Percentiles rank a stretch among this genome's conserved stretches.
phyloP scores from a whole-genome alignment of 2,797 vertebrate species.

The Protonibea diacanthus region DNA sequence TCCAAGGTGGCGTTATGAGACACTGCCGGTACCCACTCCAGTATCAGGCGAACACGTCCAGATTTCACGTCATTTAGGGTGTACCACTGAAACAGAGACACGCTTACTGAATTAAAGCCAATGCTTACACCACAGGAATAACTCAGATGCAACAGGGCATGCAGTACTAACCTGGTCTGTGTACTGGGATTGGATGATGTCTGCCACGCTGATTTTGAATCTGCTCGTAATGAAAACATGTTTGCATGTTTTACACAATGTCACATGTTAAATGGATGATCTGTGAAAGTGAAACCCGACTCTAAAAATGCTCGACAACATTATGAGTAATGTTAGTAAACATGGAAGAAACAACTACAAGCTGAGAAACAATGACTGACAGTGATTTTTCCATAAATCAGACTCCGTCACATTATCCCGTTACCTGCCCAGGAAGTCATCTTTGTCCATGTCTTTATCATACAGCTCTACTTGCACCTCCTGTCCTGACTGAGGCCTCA shows the following conservation, averaged over 20 bases:
- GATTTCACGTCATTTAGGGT: constrained; percentile 89
- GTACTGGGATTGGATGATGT: constrained; percentile 84
- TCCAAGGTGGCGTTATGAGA: constrained; percentile 82
- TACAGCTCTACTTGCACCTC: constrained; percentile 89
- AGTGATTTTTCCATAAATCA: background rate
- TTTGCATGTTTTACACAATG: constrained; percentile 1
- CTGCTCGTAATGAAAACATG: constrained; percentile 72
- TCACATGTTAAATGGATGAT: background rate
- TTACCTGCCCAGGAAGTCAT: constrained; percentile 95
- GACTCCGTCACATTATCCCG: background rate
- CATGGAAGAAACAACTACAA: background rate
- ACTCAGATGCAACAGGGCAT: background rate
- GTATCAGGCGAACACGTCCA: constrained; percentile 88
- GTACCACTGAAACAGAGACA: constrained; percentile 86
- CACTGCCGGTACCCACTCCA: constrained; percentile 87
- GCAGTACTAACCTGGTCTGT: constrained; percentile 85
- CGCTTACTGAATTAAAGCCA: constrained; percentile 11
- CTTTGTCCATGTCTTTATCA: constrained; percentile 93
- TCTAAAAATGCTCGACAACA: background rate
- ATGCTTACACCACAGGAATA: background rate
- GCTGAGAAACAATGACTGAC: background rate
- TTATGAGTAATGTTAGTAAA: background rate
- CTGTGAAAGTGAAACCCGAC: background rate
- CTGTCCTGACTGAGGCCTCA: constrained; percentile 85
- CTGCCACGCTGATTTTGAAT: constrained; percentile 83